These are phyloP conservation scores for Monochamus saltuarius DNA, from an alignment of 1,140 invertebrate genomes.

Conservation along the genomic window DNA sequence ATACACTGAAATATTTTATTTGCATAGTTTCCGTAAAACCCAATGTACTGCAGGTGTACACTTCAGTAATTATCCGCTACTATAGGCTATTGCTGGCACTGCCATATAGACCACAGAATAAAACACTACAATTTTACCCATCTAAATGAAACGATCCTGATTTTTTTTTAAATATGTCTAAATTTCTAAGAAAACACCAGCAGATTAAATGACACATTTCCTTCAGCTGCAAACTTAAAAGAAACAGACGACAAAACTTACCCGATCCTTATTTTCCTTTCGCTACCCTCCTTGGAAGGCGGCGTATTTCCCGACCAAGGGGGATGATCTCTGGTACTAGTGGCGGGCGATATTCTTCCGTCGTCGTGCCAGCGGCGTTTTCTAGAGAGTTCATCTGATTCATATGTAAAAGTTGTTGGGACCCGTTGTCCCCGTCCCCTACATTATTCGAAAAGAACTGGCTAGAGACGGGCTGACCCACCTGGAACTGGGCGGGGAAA, in stretches of 20 bases:
- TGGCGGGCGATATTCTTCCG: not conserved
- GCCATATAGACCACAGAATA: too few relatives aligned
- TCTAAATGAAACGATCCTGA: too few relatives aligned
- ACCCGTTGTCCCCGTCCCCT: not conserved
- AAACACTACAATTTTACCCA: too few relatives aligned
- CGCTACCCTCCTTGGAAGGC: conserved; percentile 34
- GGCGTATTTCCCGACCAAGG: conserved; percentile 40
- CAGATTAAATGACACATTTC: too few relatives aligned
- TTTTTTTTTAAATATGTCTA: too few relatives aligned
- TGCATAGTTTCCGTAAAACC: too few relatives aligned
- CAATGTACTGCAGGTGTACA: too few relatives aligned
- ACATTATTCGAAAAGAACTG: conserved; percentile 35
- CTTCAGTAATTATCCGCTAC: too few relatives aligned
- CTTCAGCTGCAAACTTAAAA: not conserved
- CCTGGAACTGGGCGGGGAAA: conserved; percentile 36
- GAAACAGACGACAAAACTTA: not conserved
- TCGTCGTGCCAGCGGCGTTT: not conserved
- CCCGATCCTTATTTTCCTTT: conserved; percentile 16
- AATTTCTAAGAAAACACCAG: too few relatives aligned
- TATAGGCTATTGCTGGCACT: too few relatives aligned
- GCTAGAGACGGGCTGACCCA: conserved; percentile 46
- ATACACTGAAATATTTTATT: too few relatives aligned
- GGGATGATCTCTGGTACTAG: not conserved
- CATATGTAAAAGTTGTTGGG: not conserved
- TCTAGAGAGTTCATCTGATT: not conserved